These are phyloP conservation scores for Ostrea denselamellosa DNA, from an alignment of 1,140 invertebrate genomes.

Conservation along the genomic window DNA sequence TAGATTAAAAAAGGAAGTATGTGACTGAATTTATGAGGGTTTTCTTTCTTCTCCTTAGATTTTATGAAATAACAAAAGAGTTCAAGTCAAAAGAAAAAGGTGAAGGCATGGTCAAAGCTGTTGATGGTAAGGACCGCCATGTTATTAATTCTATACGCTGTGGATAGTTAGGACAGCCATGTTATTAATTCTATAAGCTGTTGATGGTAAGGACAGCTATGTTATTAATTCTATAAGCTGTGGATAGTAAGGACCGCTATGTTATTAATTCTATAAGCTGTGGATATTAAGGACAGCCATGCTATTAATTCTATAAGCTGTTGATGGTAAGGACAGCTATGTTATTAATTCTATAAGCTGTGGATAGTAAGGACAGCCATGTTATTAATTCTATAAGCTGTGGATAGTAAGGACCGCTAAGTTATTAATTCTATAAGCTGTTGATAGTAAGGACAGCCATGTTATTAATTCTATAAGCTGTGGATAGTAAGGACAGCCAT, in stretches of 20 bases:
- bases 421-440: too few relatives aligned
- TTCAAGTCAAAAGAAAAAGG: conserved; percentile 79
- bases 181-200: too few relatives aligned
- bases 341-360: too few relatives aligned
- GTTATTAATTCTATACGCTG: too few relatives aligned
- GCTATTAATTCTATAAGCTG: too few relatives aligned
- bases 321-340: conserved; percentile 73
- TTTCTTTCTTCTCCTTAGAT: conserved; percentile 72
- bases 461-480: too few relatives aligned
- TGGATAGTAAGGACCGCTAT: conserved; percentile 73
- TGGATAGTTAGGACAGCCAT: too few relatives aligned
- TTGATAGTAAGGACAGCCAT: conserved; percentile 73
- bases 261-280: too few relatives aligned
- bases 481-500: conserved; percentile 73
- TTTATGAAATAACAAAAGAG: conserved; percentile 86
- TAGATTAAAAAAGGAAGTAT: background rate
- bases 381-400: too few relatives aligned
- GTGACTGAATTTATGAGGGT: background rate
- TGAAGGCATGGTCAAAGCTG: conserved; percentile 65
- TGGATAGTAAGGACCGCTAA: conserved; percentile 73
- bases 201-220: conserved; percentile 73
- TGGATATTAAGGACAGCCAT: too few relatives aligned
- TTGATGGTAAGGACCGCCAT: conserved; percentile 72
- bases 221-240: too few relatives aligned
- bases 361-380: conserved; percentile 73